A percentile compares a stretch with the other conserved stretches of the same genome.
Conservation (phyloP, 2,113 vertebrate genomes). For the Gobiocypris rarus region DNA sequence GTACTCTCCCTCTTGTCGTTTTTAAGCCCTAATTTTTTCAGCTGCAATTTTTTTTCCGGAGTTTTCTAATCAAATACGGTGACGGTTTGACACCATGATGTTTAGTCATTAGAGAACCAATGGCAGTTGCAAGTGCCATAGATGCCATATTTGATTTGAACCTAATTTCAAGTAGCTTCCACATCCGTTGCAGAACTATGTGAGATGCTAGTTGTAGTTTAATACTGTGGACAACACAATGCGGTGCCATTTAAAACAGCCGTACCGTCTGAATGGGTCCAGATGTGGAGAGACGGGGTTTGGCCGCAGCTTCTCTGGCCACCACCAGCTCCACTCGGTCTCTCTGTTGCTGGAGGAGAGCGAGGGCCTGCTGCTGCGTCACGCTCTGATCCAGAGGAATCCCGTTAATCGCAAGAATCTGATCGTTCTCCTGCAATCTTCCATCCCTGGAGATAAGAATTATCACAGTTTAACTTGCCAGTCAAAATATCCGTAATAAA, state of each 20-base stretch:
- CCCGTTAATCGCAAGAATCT: constrained; percentile 91
- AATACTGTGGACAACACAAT: constrained; percentile 2
- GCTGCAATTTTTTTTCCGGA: neutral
- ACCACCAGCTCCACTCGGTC: constrained; percentile 86
- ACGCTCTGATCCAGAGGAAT: constrained; percentile 85
- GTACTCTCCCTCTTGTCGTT: neutral
- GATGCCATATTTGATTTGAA: neutral
- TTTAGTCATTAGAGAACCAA: neutral
- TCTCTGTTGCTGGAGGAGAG: constrained; percentile 86
- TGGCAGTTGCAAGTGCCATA: neutral
- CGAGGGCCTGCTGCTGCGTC: constrained; percentile 89
- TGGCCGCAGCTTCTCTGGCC: constrained; percentile 75
- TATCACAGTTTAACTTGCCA: neutral
- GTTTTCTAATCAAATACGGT: neutral
- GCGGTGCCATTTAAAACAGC: constrained; percentile 14
- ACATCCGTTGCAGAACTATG: neutral
- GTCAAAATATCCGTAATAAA: too few species aligned
- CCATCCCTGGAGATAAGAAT: constrained; percentile 79
- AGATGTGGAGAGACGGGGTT: constrained; percentile 29
- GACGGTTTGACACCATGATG: neutral
- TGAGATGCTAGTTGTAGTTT: neutral
- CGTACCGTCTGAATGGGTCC: constrained; percentile 59
- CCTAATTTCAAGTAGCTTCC: neutral
- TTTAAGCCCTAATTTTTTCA: neutral
- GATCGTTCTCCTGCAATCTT: constrained; percentile 89